phyloP scores from a whole-genome alignment of 2,113 vertebrate species.

The Paradisaea rubra region DNA sequence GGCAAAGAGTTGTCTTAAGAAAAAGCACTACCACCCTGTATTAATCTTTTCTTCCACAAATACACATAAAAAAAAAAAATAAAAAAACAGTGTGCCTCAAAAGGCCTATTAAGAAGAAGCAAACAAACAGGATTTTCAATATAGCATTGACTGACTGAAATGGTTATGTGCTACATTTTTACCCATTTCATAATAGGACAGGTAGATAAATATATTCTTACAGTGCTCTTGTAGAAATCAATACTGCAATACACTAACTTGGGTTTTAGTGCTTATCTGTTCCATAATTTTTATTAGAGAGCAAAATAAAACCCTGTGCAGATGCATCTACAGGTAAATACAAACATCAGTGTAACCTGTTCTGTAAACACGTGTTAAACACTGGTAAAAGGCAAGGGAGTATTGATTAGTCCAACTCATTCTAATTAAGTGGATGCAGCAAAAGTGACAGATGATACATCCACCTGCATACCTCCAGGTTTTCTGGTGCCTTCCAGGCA shows the following conservation, averaged over 20 bases:
- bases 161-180: background rate
- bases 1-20: background rate
- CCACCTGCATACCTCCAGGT: background rate
- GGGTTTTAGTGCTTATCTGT: background rate
- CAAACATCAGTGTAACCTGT: background rate
- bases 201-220: conserved; percentile 26
- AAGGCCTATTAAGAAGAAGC: background rate
- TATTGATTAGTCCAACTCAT: background rate
- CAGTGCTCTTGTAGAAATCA: conserved; percentile 4
- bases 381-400: background rate
- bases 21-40: background rate
- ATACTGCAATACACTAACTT: conserved; percentile 1
- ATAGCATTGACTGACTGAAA: background rate
- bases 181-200: conserved; percentile 26
- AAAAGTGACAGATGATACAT: background rate
- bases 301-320: background rate
- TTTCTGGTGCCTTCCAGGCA: background rate
- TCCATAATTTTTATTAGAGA: conserved; percentile 16
- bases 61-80: background rate
- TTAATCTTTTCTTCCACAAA: background rate
- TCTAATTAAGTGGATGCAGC: background rate
- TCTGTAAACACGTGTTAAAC: background rate
- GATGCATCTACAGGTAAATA: background rate
- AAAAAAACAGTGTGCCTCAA: background rate
- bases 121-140: background rate